Conservation (phyloP, 2,113 vertebrate genomes). For the Lanius ludovicianus region DNA sequence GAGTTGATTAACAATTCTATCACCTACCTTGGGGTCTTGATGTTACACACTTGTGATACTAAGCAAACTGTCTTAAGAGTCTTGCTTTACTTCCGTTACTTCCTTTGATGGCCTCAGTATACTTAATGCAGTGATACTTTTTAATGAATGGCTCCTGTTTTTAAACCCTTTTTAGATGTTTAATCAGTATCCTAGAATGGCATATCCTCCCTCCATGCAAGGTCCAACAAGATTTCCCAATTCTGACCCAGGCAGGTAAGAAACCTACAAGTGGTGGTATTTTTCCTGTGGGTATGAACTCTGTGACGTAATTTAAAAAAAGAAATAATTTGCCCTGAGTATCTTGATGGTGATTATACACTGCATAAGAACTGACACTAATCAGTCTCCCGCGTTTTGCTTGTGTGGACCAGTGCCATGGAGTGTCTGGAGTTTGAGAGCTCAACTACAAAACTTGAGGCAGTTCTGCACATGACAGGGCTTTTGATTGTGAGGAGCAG, state of each 20-base stretch:
- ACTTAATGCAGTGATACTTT: not conserved
- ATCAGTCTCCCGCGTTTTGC: not conserved
- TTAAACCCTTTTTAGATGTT: slow-evolving; percentile 83
- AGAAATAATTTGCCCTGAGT: not conserved
- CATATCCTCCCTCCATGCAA: slow-evolving; percentile 82
- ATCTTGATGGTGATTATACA: not conserved
- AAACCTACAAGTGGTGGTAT: not conserved
- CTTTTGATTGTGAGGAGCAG: not conserved
- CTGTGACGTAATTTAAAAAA: not conserved
- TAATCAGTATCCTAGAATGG: slow-evolving; percentile 90
- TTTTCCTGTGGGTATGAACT: not conserved
- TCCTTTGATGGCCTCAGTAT: not conserved
- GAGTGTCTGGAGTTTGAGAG: not conserved
- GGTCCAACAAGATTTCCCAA: slow-evolving; percentile 84
- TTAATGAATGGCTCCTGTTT: not conserved
- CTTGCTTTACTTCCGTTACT: not conserved
- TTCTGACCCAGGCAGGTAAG: slow-evolving; percentile 88
- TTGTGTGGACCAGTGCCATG: not conserved
- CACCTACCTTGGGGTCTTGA: not conserved
- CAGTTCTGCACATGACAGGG: not conserved
- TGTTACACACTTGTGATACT: not conserved
- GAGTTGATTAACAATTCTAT: not conserved
- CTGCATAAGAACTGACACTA: not conserved
- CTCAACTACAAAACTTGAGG: not conserved
- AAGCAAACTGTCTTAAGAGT: not conserved